These are phyloP conservation scores for Clistopyga incitator DNA, from an alignment of 2,888 invertebrate genomes.

Conservation along the genomic window DNA sequence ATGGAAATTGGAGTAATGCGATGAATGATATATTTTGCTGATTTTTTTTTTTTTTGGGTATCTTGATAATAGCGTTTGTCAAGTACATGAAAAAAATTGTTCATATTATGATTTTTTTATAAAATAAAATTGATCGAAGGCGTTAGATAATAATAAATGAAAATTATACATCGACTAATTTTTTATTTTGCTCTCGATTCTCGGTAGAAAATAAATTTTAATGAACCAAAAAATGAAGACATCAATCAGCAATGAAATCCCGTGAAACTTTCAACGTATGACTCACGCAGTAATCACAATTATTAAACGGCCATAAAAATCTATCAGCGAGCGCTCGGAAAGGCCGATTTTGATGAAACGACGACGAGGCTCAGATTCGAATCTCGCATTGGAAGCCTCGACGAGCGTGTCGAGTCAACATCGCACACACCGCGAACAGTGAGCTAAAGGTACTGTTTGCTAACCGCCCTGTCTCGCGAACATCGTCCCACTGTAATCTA, in stretches of 20 bases:
- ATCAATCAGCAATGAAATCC: too few relatives aligned
- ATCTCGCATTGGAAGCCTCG: slow-evolving; percentile 79
- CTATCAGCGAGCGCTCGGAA: neutral
- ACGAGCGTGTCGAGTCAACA: slow-evolving; percentile 62
- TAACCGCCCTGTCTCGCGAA: slow-evolving; percentile 77
- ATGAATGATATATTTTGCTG: slow-evolving; percentile 10
- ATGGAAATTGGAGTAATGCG: neutral
- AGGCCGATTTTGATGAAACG: slow-evolving; percentile 31
- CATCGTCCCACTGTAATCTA: slow-evolving; percentile 81
- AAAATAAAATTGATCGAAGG: too few relatives aligned
- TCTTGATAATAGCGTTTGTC: too few relatives aligned
- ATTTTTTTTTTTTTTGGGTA: too few relatives aligned
- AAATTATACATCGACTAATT: too few relatives aligned
- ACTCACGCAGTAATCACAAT: neutral
- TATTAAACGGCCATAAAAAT: neutral
- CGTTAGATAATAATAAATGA: too few relatives aligned
- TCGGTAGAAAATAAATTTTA: too few relatives aligned
- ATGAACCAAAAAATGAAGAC: too few relatives aligned
- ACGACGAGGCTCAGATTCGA: slow-evolving; percentile 77
- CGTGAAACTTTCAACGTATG: too few relatives aligned
- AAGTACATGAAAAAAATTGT: too few relatives aligned
- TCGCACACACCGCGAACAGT: slow-evolving; percentile 70
- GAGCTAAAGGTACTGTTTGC: slow-evolving; percentile 79
- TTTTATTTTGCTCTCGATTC: too few relatives aligned
- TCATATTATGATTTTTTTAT: too few relatives aligned